Percentiles rank a stretch among this genome's conserved stretches.
These are phyloP conservation scores for Cryptocephalus moraei DNA, from an alignment of 2,888 invertebrate species.

Conservation along the genomic window DNA sequence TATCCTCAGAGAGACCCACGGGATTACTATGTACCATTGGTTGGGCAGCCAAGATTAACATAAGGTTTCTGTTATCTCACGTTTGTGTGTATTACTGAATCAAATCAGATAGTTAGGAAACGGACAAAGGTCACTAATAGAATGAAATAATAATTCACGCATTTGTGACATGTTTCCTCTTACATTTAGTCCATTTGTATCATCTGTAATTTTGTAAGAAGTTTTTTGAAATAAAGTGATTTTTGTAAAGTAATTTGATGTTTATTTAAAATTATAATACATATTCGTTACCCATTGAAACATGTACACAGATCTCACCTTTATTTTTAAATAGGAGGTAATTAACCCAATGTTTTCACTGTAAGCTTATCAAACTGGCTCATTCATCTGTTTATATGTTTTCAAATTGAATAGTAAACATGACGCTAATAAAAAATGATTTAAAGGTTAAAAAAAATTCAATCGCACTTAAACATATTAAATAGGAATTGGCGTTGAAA, in stretches of 20 bases:
- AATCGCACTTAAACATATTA: too few species aligned
- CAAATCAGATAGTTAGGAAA: background rate
- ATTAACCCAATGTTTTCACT: background rate
- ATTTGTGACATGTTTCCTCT: too few species aligned
- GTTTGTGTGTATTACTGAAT: too few species aligned
- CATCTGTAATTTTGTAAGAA: slow-evolving; percentile 2
- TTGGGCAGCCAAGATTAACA: slow-evolving; percentile 23
- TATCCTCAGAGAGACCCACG: slow-evolving; percentile 54
- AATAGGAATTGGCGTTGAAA: too few species aligned
- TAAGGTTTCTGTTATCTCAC: too few species aligned
- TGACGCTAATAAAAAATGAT: too few species aligned
- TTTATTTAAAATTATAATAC: slow-evolving; percentile 2
- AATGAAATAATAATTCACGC: too few species aligned
- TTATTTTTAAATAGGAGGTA: too few species aligned
- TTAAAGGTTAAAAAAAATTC: too few species aligned
- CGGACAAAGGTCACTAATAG: background rate
- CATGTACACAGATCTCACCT: background rate
- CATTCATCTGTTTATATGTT: slow-evolving; percentile 1
- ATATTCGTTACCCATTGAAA: slow-evolving; percentile 10
- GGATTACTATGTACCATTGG: slow-evolving; percentile 51
- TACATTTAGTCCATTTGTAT: too few species aligned
- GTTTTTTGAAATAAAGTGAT: slow-evolving; percentile 3
- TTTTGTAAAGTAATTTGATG: background rate
- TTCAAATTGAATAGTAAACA: too few species aligned
- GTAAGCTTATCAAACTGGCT: background rate